These are phyloP conservation scores for Solea senegalensis DNA, from an alignment of 2,113 vertebrate species.

Conservation along the genomic window DNA sequence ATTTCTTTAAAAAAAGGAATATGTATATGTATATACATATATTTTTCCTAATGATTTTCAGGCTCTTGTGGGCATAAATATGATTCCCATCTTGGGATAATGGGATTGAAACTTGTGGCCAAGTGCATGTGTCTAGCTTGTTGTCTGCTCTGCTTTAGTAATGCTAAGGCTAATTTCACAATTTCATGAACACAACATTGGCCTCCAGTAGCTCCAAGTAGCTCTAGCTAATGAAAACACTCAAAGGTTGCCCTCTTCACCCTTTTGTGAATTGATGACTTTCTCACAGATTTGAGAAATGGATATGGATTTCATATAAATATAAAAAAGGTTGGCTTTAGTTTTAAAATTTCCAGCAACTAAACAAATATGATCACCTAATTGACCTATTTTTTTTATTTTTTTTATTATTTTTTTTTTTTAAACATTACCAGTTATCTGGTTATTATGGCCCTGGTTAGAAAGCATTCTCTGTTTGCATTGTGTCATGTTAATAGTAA, in stretches of 20 bases:
- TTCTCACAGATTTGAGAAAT: constrained; percentile 16
- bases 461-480: constrained; percentile 36
- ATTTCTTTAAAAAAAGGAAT: constrained; percentile 50
- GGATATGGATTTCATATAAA: not conserved
- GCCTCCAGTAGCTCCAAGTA: not conserved
- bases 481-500: constrained; percentile 26
- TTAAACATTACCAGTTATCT: constrained; percentile 15
- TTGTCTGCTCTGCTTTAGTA: constrained; percentile 8
- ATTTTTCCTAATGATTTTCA: constrained; percentile 60
- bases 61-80: constrained; percentile 23
- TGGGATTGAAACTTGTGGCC: constrained; percentile 56
- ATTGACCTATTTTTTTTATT: not conserved
- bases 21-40: not conserved
- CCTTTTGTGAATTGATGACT: constrained; percentile 26
- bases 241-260: constrained; percentile 26
- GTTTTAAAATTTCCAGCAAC: not conserved
- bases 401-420: not conserved
- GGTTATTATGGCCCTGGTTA: not conserved
- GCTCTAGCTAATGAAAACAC: not conserved
- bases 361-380: no score
- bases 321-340: constrained; percentile 7
- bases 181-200: not conserved
- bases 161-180: constrained; percentile 4
- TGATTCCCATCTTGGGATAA: constrained; percentile 30
- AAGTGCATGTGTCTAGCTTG: constrained; percentile 47